These are phyloP conservation scores for Opisthocomus hoazin DNA, from an alignment of 2,113 vertebrate species.

Conservation along the genomic window DNA sequence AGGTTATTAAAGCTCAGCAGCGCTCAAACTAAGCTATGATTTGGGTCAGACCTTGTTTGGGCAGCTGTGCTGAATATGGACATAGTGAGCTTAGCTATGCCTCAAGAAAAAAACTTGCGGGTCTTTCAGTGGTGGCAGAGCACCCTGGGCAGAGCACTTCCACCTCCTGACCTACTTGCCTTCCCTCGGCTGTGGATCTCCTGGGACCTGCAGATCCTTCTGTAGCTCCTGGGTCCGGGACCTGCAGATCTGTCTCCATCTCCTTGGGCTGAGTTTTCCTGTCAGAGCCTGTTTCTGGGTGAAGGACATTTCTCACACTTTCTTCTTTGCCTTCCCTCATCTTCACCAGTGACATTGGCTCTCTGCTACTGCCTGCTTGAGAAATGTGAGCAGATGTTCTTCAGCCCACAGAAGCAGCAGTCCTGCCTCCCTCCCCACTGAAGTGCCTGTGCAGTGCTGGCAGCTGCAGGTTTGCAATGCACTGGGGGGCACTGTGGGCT, in stretches of 20 bases:
- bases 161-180: background rate
- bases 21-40: background rate
- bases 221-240: background rate
- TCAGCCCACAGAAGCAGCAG: background rate
- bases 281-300: background rate
- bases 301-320: background rate
- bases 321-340: background rate
- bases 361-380: background rate
- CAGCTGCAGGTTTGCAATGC: background rate
- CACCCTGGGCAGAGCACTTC: background rate
- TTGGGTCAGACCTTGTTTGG: background rate
- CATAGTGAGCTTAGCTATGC: background rate
- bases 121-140: background rate
- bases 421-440: background rate
- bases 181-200: background rate
- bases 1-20: background rate
- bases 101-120: background rate
- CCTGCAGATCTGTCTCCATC: background rate
- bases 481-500: background rate
- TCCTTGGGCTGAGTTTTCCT: background rate
- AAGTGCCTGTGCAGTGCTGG: background rate
- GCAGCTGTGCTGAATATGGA: background rate
- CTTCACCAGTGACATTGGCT: background rate
- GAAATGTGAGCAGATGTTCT: background rate
- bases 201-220: background rate